Evolutionary conservation across 2,113 vertebrate genomes (phyloP), one percentile per base, ranked within the genome.

Genomic region (Siniperca chuatsi): DNA sequence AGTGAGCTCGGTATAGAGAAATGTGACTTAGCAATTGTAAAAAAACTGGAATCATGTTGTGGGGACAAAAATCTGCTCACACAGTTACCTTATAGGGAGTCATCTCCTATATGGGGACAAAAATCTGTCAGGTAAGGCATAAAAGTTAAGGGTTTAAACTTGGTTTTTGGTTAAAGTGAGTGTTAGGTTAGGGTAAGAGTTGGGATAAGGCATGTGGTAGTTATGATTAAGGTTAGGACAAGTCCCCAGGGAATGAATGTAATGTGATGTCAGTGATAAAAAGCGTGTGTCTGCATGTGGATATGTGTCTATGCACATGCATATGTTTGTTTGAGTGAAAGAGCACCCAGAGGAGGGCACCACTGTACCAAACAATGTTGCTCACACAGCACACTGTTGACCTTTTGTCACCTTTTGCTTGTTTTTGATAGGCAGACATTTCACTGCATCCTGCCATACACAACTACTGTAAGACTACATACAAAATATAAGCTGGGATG

Each of bases 261-360:
- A 7, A 48, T 8, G 20, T 44, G 42, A 18, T 37, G 40, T 67
- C 18, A 46, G 40, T 25, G 37, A 33, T 20, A 46, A 52, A 50
- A 33, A 50, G 42, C 40, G 44, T 46, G 25, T 9, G 23, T 67
- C 9, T 61, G 35, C n/a, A 7, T 54, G 37, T 82, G 58, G 42
- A 40, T 12, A 1, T 65, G 15, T 61, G 29, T 82, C 15, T 69
- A 8, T 82, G 54, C 37, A 35, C 4, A 7, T 70, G 61, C 8
- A 15, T 62, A 33, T 86, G 82, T 76, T 46, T 75, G 69, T 72
- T 40, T 67, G 78, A 78, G 29, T 33, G 76, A 57, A 8, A 58
- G 52, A 74, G 80, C 73, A 85, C 79, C 94, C 94, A 95, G 93
- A 87, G 92, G 95, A 93, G 92, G 94, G 94, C 92, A 92, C 93